Conservation (phyloP, 2,888 invertebrate genomes). For the Globia sparganii region DNA sequence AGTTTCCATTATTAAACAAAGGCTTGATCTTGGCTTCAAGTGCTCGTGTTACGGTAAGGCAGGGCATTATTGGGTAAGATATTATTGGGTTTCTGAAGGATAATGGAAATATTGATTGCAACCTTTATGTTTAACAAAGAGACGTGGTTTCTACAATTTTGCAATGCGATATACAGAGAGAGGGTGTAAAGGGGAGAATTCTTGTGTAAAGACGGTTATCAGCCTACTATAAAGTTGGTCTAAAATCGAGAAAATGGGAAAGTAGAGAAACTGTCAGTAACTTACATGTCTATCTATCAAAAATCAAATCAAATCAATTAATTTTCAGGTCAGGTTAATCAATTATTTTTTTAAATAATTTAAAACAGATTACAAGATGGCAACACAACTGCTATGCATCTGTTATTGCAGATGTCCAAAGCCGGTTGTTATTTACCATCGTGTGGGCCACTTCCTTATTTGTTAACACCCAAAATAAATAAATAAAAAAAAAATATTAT, state of each 20-base stretch:
- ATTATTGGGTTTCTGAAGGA: slow-evolving; percentile 51
- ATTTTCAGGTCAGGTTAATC: too few relatives aligned
- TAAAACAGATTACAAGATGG: neutral
- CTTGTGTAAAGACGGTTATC: neutral
- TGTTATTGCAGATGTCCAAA: neutral
- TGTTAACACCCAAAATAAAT: neutral
- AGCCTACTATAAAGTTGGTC: neutral
- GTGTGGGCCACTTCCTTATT: neutral
- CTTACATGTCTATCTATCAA: too few relatives aligned
- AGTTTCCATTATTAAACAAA: slow-evolving; percentile 58
- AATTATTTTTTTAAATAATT: too few relatives aligned
- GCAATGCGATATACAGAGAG: neutral
- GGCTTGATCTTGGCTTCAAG: slow-evolving; percentile 40
- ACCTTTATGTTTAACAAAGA: slow-evolving; percentile 27
- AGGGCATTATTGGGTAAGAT: slow-evolving; percentile 33
- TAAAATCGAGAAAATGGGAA: neutral
- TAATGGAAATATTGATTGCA: slow-evolving; percentile 49
- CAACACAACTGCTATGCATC: neutral
- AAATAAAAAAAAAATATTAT: neutral
- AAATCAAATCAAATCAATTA: too few relatives aligned
- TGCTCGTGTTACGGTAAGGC: slow-evolving; percentile 48
- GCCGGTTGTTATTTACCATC: neutral
- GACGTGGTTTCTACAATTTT: neutral
- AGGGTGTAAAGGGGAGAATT: neutral
- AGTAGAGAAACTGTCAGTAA: neutral